Evolutionary conservation across 2,888 invertebrate genomes (phyloP).

Genomic region (Peribatodes rhomboidaria): DNA sequence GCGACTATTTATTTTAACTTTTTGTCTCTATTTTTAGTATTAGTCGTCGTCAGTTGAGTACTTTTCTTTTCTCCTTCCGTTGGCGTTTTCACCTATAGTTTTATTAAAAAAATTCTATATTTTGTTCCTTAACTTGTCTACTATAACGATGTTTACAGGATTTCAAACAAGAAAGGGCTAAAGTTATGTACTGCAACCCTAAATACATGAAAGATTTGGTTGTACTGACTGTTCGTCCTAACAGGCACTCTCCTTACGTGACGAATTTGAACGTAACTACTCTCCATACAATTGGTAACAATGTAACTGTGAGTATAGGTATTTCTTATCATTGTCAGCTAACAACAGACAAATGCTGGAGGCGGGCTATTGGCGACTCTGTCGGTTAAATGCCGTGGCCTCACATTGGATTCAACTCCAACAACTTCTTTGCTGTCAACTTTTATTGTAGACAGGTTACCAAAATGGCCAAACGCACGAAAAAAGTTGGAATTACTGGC

Average conservation of each 20-base stretch:
- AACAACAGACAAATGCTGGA: too few species aligned
- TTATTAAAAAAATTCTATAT: too few species aligned
- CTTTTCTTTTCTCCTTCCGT: too few species aligned
- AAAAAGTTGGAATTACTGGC: conserved; percentile 99
- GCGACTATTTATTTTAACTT: too few species aligned
- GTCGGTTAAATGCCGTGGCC: too few species aligned
- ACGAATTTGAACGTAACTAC: conserved; percentile 29
- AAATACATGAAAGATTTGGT: conserved; percentile 31
- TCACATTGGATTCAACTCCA: too few species aligned
- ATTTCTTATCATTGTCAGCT: not conserved
- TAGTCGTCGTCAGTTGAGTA: too few species aligned
- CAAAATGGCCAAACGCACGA: conserved; percentile 97
- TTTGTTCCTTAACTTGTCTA: too few species aligned
- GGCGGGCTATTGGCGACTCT: too few species aligned
- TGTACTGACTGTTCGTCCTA: conserved; percentile 34
- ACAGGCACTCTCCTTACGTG: conserved; percentile 36
- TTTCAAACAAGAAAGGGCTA: conserved; percentile 42
- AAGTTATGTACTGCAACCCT: conserved; percentile 33
- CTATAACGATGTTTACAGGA: conserved; percentile 16
- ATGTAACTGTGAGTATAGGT: conserved; percentile 43
- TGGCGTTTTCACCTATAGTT: too few species aligned
- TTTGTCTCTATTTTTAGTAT: not conserved
- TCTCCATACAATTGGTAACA: conserved; percentile 23
- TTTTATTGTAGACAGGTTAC: conserved; percentile 73
- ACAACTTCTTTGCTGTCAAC: conserved; percentile 80